Percentiles rank a stretch among this genome's conserved stretches.
Evolutionary conservation across 2,888 invertebrate genomes (phyloP).

Genomic region (Ferrisia virgata): DNA sequence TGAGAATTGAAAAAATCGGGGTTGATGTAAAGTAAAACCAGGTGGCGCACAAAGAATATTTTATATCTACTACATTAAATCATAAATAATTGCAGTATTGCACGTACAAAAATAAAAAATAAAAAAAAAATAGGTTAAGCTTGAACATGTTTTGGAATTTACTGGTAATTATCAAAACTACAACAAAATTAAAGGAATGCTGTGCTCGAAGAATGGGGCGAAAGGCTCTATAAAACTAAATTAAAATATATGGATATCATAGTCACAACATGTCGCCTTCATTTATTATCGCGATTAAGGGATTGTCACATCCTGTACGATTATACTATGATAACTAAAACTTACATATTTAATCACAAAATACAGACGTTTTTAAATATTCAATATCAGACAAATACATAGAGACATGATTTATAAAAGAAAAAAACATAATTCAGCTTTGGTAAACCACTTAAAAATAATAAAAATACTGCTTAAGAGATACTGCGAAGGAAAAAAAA

Average conservation of each 20-base stretch:
- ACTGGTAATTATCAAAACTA: background rate
- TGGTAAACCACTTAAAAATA: background rate
- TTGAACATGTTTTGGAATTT: background rate
- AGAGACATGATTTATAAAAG: background rate
- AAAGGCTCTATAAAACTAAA: background rate
- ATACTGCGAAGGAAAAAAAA: background rate
- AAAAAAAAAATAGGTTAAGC: background rate
- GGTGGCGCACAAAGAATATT: no score
- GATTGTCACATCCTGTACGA: background rate
- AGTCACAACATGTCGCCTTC: background rate
- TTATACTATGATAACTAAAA: background rate
- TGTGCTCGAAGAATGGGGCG: background rate
- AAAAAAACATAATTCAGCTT: background rate
- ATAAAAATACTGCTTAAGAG: constrained; percentile 13
- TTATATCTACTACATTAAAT: no score
- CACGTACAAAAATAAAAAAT: background rate
- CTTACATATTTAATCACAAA: background rate
- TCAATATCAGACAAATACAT: background rate
- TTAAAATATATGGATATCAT: background rate
- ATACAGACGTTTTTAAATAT: background rate
- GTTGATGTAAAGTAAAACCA: no score
- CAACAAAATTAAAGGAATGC: background rate
- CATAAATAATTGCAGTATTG: no score
- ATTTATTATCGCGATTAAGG: background rate
- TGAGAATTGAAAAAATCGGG: no score